Percentiles rank a stretch among this genome's conserved stretches.
Conservation (phyloP, 2,888 invertebrate species). For the Drosophila affinis region DNA sequence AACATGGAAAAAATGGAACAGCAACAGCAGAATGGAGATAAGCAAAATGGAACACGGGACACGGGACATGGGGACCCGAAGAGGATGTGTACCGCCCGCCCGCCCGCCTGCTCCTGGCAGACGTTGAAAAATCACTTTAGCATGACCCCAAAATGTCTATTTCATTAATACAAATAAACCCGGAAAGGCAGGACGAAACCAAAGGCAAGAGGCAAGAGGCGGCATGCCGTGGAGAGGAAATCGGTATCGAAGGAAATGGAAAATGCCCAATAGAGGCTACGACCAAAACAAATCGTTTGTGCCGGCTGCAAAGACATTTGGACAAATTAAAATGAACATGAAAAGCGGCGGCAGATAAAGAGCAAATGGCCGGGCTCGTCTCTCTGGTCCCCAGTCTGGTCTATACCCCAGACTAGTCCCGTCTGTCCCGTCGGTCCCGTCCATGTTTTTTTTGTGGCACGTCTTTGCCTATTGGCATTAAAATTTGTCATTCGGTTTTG, state of each 20-base stretch:
- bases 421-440: neutral
- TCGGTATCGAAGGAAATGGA: conserved; percentile 12
- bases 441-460: conserved; percentile 38
- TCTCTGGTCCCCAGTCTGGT: neutral
- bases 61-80: conserved; percentile 25
- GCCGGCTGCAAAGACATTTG: conserved; percentile 71
- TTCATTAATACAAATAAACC: conserved; percentile 80
- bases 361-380: conserved; percentile 46
- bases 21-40: conserved; percentile 44
- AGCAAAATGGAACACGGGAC: conserved; percentile 48
- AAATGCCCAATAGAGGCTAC: conserved; percentile 28
- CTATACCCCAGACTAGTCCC: neutral
- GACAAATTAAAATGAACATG: conserved; percentile 78
- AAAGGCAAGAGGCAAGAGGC: neutral
- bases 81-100: neutral
- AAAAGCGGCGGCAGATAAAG: conserved; percentile 61
- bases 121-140: conserved; percentile 81
- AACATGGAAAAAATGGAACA: conserved; percentile 57
- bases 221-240: neutral
- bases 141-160: conserved; percentile 80
- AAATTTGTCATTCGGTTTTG: conserved; percentile 74
- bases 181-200: conserved; percentile 28
- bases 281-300: conserved; percentile 75
- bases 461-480: conserved; percentile 74
- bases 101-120: conserved; percentile 44